Conservation (phyloP, 2,113 vertebrate species). For the Indicator maculatus region DNA sequence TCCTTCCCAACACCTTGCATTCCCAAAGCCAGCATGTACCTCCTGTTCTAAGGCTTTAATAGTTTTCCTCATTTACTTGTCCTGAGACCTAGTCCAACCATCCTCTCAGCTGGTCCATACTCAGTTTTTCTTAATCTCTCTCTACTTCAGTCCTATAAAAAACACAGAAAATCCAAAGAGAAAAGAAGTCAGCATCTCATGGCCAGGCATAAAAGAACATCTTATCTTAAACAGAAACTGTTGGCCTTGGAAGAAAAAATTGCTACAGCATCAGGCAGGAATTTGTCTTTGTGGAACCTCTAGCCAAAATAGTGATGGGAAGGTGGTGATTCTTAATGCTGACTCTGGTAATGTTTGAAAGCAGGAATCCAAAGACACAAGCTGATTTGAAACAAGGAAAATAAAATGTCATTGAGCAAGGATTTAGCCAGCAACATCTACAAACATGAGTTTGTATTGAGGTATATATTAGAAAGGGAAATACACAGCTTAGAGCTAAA, state of each 20-base stretch:
- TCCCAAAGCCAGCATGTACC: background rate
- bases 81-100: background rate
- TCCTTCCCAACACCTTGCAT: background rate
- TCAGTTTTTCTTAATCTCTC: background rate
- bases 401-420: background rate
- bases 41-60: background rate
- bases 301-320: background rate
- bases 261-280: background rate
- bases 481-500: background rate
- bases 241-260: background rate
- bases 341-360: background rate
- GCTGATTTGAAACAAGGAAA: background rate
- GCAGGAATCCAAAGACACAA: background rate
- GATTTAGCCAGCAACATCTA: background rate
- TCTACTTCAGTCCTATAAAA: background rate
- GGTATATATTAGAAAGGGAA: background rate
- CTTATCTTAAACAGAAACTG: background rate
- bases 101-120: background rate
- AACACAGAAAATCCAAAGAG: background rate
- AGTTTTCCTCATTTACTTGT: background rate
- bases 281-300: background rate
- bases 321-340: background rate
- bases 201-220: background rate
- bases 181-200: background rate
- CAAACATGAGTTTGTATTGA: background rate